Base-by-base conservation (phyloP, 2,113 vertebrate genomes). In the Campylomormyrus numenius region DNA sequence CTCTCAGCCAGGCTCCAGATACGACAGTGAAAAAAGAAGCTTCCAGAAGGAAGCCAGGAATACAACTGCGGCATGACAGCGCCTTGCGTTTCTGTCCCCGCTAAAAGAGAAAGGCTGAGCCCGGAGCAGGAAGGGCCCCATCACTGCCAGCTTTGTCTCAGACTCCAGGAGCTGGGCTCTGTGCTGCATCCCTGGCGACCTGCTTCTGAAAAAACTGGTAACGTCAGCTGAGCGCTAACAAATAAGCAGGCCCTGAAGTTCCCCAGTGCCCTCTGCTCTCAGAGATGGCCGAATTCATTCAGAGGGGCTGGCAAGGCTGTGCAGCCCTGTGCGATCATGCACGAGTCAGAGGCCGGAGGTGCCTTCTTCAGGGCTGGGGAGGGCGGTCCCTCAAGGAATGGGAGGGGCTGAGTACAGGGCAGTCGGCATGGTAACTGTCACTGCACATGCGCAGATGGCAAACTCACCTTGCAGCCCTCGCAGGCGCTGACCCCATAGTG, bases 401-500 rank as follows among this genome's bases (percentile, higher is more conserved):
- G 50, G 86, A 87, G 85, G 50, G 31, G n/a, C 49, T 19, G 6
- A 49, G n/a, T 70, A 70, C n/a, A 27, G 62, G 62, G 11, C 10
- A 27, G 62, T 70, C 11, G 10, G 27, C 27, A 11, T 80, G 31
- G 49, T 17, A 39, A 39, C 7, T 39, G 52, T 48, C 46, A 50
- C 13, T n/a, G 83, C 9, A 39, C 15, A n/a, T 85, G 46, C 46
- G 46, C 83, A 85, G 19, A 49, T 35, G 50, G 21, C 48, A 13
- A 0, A 53, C 97, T 97, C 96, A 99, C 98, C 98, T 99, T 99
- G 96, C 98, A 99, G 94, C 98, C 98, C 92, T 99, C 98, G 66
- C 98, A 99, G 96, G 98, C 97, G 93, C 98, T 99, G 95, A 99
- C 98, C 89, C 98, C 98, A 92, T 99, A 99, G 97, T 99, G 98